phyloP scores from a whole-genome alignment of 1,140 invertebrate species.

The Samia ricini region DNA sequence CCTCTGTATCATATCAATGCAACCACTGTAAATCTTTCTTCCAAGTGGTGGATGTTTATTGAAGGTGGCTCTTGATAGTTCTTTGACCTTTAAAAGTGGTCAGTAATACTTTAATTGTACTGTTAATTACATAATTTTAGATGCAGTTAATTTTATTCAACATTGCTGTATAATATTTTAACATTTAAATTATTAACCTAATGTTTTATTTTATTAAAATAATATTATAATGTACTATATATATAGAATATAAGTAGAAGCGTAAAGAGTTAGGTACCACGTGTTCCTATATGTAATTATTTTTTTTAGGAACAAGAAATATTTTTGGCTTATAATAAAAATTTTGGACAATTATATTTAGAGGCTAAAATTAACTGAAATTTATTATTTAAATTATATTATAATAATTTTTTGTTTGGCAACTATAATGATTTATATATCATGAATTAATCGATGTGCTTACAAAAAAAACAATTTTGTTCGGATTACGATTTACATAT shows the following conservation, averaged over 20 bases:
- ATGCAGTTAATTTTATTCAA: background rate
- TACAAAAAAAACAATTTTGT: too few species aligned
- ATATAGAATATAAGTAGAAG: background rate
- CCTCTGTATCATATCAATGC: too few species aligned
- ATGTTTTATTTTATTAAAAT: background rate
- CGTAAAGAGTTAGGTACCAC: background rate
- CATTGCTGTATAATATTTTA: slow-evolving; percentile 1
- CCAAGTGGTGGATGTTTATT: too few species aligned
- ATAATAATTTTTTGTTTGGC: background rate
- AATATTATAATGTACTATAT: background rate
- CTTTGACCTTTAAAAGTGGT: too few species aligned
- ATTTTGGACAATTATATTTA: slow-evolving; percentile 10
- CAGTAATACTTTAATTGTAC: too few species aligned
- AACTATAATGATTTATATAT: background rate
- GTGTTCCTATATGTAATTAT: slow-evolving; percentile 14
- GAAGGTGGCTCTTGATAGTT: too few species aligned
- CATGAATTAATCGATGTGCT: too few species aligned
- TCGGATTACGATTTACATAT: too few species aligned
- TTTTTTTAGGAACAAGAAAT: background rate
- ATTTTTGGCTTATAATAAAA: background rate
- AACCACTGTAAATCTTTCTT: too few species aligned
- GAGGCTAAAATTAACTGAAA: slow-evolving; percentile 32
- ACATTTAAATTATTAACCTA: slow-evolving; percentile 10
- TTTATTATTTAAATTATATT: slow-evolving; percentile 7
- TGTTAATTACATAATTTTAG: too few species aligned